phyloP scores from a whole-genome alignment of 2,797 vertebrate genomes.

The Betta splendens region DNA sequence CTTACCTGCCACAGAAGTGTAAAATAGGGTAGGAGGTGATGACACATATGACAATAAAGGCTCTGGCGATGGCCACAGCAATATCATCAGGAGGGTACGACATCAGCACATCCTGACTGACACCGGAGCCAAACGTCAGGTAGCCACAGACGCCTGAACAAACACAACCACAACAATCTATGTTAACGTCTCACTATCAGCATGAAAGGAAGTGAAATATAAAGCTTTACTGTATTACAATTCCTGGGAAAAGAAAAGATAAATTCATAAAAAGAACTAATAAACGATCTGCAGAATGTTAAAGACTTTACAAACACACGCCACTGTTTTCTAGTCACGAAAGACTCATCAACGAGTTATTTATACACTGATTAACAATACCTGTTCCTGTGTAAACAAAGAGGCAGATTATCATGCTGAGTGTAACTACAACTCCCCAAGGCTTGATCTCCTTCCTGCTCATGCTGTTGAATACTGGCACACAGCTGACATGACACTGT shows the following conservation, averaged over 20 bases:
- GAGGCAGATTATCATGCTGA: conserved; percentile 92
- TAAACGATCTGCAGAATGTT: neutral
- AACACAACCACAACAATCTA: conserved; percentile 10
- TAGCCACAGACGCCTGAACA: conserved; percentile 92
- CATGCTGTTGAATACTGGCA: conserved; percentile 98
- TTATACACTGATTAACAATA: conserved; percentile 46
- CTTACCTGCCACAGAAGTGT: conserved; percentile 96
- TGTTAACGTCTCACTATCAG: too few species aligned
- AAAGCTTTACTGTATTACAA: neutral
- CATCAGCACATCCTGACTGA: conserved; percentile 93
- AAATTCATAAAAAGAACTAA: neutral
- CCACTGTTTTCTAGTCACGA: neutral
- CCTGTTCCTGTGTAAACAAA: conserved; percentile 97
- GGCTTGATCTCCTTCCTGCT: conserved; percentile 85
- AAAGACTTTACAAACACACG: neutral
- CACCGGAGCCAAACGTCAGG: conserved; percentile 89
- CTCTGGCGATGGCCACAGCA: conserved; percentile 90
- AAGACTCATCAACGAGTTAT: neutral
- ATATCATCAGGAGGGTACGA: conserved; percentile 94
- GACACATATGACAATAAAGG: conserved; percentile 94
- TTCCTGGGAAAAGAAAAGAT: neutral
- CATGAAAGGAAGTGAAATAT: neutral
- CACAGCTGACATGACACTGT: conserved; percentile 96
- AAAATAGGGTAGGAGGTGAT: conserved; percentile 97
- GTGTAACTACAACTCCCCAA: conserved; percentile 92